phyloP scores from a whole-genome alignment of 2,888 invertebrate genomes.

The Seira sanloemensis region DNA sequence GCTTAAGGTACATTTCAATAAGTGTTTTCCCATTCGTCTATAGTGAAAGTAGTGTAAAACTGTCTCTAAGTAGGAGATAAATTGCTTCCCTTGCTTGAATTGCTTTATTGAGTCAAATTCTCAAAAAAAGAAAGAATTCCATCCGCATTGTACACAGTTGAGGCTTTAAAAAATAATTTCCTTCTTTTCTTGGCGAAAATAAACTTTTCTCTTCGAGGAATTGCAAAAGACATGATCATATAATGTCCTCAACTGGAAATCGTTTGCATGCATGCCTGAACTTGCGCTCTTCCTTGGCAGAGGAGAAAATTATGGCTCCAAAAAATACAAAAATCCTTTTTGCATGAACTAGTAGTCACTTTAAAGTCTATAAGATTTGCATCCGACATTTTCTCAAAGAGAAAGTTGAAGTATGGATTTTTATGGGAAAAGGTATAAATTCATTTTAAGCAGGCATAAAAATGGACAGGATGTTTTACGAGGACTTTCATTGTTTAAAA shows the following conservation, averaged over 20 bases:
- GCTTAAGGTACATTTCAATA: slow-evolving; percentile 1
- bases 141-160: not conserved
- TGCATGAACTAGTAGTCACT: no score
- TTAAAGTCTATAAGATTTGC: no score
- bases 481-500: not conserved
- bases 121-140: not conserved
- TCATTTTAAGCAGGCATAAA: not conserved
- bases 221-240: not conserved
- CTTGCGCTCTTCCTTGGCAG: not conserved
- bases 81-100: slow-evolving; percentile 5
- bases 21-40: not conserved
- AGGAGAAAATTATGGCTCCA: not conserved
- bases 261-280: not conserved
- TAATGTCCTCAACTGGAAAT: not conserved
- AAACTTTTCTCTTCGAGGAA: not conserved
- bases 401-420: no score
- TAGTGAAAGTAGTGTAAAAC: slow-evolving; percentile 2
- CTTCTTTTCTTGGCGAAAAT: not conserved
- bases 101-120: not conserved
- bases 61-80: slow-evolving; percentile 6
- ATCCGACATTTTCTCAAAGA: no score
- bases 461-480: not conserved
- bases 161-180: not conserved
- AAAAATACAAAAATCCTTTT: not conserved
- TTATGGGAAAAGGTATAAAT: no score